phyloP scores from a whole-genome alignment of 2,888 invertebrate genomes.

The Idaea aversata region DNA sequence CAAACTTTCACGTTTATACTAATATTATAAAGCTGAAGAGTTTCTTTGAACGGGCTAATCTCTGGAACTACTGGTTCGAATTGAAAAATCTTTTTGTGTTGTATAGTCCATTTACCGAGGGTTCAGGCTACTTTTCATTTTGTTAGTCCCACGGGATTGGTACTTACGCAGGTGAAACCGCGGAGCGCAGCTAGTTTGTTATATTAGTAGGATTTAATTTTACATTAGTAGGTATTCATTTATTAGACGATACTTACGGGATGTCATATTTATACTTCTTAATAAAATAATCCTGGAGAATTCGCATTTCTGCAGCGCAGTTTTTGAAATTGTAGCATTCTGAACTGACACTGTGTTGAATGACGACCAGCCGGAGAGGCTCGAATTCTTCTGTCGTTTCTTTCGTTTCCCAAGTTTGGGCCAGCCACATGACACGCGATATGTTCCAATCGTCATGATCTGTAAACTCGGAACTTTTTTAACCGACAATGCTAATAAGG shows the following conservation, averaged over 20 bases:
- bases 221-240: slow-evolving; percentile 9
- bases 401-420: slow-evolving; percentile 29
- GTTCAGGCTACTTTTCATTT: too few species aligned
- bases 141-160: too few species aligned
- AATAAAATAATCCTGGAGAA: slow-evolving; percentile 48
- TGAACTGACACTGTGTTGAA: slow-evolving; percentile 59
- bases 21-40: too few species aligned
- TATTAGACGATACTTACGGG: slow-evolving; percentile 30
- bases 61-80: too few species aligned
- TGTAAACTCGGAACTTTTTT: slow-evolving; percentile 21
- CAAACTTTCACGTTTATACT: too few species aligned
- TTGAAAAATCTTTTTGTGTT: too few species aligned
- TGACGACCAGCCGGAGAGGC: slow-evolving; percentile 56
- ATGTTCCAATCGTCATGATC: slow-evolving; percentile 67
- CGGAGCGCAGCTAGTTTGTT: too few species aligned
- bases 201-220: too few species aligned
- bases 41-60: too few species aligned
- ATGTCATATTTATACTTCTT: slow-evolving; percentile 25
- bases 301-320: slow-evolving; percentile 59
- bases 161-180: too few species aligned
- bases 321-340: slow-evolving; percentile 48
- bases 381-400: slow-evolving; percentile 32
- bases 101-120: too few species aligned
- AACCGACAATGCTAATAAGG: not conserved
- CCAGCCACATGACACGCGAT: slow-evolving; percentile 61